These are phyloP conservation scores for Drosophila prolongata DNA, from an alignment of 2,888 invertebrate species.

Conservation along the genomic window DNA sequence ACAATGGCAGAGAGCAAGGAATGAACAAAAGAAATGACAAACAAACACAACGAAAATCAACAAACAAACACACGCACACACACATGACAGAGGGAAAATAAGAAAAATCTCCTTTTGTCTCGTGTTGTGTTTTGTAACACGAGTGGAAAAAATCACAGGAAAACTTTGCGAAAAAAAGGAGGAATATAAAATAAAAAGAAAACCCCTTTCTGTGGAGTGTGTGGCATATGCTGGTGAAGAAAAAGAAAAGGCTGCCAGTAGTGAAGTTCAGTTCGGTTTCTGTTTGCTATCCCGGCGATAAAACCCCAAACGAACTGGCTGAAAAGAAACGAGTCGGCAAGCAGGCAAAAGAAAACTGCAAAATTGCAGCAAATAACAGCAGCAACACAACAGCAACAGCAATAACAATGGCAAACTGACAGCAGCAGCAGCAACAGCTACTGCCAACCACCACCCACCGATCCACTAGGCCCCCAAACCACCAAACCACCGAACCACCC, in stretches of 20 bases:
- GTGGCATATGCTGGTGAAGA: conserved; percentile 61
- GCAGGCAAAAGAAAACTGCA: conserved; percentile 62
- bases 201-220: conserved; percentile 61
- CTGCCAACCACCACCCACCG: conserved; percentile 16
- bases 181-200: conserved; percentile 29
- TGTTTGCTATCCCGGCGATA: conserved; percentile 59
- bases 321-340: conserved; percentile 47
- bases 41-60: conserved; percentile 38
- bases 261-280: conserved; percentile 24
- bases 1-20: conserved; percentile 60
- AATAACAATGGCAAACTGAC: conserved; percentile 52
- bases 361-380: conserved; percentile 65
- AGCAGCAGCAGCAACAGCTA: conserved; percentile 32
- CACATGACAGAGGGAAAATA: conserved; percentile 60
- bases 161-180: conserved; percentile 13
- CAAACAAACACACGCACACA: conserved; percentile 16
- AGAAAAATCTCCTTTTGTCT: conserved; percentile 70
- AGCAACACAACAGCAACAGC: conserved; percentile 30
- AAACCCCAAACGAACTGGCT: conserved; percentile 57
- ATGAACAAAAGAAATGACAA: conserved; percentile 53
- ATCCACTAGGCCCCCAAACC: conserved; percentile 13
- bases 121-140: conserved; percentile 49
- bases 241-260: conserved; percentile 9
- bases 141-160: conserved; percentile 67
- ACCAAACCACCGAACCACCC: neutral